Percentiles rank a stretch among this genome's conserved stretches.
Conservation (phyloP, 2,797 vertebrate species). For the Syngnathus rostellatus region DNA sequence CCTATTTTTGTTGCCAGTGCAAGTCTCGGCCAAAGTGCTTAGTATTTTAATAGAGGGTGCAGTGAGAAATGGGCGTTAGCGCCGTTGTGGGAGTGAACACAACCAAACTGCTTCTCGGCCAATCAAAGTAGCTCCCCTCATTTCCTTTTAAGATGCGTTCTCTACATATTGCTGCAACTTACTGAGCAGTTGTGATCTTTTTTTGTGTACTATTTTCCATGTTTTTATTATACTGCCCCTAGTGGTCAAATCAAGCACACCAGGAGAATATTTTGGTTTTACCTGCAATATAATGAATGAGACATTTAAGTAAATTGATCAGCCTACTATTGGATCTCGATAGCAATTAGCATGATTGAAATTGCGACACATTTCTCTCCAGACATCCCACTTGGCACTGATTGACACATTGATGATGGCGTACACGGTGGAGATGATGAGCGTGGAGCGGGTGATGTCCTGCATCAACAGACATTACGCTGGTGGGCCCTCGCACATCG, state of each 20-base stretch:
- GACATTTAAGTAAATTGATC: background rate
- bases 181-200: too few species aligned
- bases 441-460: constrained; percentile 80
- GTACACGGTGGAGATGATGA: constrained; percentile 88
- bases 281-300: background rate
- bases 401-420: constrained; percentile 96
- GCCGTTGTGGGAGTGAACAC: too few species aligned
- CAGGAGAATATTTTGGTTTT: too few species aligned
- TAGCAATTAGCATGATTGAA: background rate
- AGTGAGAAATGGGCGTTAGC: too few species aligned
- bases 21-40: constrained; percentile 10
- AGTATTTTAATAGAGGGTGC: too few species aligned
- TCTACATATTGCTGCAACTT: too few species aligned
- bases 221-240: too few species aligned
- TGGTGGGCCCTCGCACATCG: constrained; percentile 43
- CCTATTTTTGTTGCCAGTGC: constrained; percentile 21
- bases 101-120: too few species aligned
- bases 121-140: too few species aligned
- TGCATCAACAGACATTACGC: constrained; percentile 81
- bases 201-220: too few species aligned
- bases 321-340: background rate
- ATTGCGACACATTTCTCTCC: constrained; percentile 2
- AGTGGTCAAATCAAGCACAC: too few species aligned
- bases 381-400: constrained; percentile 94
- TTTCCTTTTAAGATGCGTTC: too few species aligned